Conservation (phyloP, 2,888 invertebrate genomes). For the Leptarthrus brevirostris region DNA sequence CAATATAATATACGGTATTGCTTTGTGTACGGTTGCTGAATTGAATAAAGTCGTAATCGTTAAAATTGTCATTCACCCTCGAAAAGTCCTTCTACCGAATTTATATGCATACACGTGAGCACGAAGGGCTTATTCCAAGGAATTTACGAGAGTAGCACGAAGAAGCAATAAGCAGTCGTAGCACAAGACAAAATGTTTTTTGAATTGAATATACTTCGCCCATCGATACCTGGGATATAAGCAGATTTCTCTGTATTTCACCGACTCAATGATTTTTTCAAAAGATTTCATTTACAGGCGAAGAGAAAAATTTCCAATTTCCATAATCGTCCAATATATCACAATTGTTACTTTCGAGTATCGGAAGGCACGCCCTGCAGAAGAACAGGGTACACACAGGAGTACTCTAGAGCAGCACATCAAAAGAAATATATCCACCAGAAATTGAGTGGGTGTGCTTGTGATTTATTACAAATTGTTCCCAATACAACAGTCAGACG, state of each 20-base stretch:
- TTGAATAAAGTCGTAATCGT: no score
- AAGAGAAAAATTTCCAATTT: constrained; percentile 24
- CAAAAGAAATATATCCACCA: background rate
- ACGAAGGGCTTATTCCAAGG: no score
- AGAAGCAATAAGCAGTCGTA: no score
- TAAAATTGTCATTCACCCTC: no score
- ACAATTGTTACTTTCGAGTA: constrained; percentile 2
- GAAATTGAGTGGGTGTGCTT: constrained; percentile 23
- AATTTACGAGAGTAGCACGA: no score
- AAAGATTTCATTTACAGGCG: constrained; percentile 1
- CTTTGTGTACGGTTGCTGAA: no score
- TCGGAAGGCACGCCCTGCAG: background rate
- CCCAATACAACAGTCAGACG: constrained; percentile 16
- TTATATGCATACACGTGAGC: no score
- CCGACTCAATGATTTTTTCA: constrained; percentile 7
- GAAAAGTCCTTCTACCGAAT: no score
- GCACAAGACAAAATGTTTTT: background rate
- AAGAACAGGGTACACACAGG: background rate
- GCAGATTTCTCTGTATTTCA: background rate
- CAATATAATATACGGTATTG: no score
- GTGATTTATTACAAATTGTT: constrained; percentile 39
- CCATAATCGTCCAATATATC: constrained; percentile 33
- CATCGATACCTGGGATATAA: background rate
- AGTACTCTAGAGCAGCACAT: background rate
- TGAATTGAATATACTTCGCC: background rate